phyloP scores from a whole-genome alignment of 2,113 vertebrate genomes.

The Hydrochoerus hydrochaeris region DNA sequence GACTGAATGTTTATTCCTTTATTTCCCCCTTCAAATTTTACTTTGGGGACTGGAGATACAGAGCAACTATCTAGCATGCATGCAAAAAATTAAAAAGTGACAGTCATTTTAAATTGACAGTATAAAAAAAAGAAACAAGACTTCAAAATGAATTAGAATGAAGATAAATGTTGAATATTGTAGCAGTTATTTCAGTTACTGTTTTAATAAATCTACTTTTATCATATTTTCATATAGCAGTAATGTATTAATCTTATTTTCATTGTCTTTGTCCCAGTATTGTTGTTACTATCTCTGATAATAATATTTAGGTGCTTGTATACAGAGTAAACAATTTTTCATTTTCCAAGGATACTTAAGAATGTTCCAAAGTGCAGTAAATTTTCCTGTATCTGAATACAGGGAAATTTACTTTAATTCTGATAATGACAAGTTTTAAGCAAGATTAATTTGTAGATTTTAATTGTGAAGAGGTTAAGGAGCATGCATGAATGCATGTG shows the following conservation, averaged over 20 bases:
- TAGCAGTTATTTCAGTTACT: neutral
- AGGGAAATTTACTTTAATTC: conserved; percentile 21
- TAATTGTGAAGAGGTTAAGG: neutral
- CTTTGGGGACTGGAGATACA: neutral
- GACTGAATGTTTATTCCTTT: neutral
- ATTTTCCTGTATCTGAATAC: neutral
- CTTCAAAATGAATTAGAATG: conserved; percentile 33
- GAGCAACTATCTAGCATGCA: neutral
- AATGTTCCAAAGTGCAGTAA: conserved; percentile 27
- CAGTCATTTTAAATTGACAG: neutral
- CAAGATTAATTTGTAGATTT: conserved; percentile 4
- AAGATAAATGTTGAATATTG: conserved; percentile 8
- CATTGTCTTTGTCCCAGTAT: neutral
- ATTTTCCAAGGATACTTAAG: neutral
- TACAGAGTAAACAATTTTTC: conserved; percentile 29
- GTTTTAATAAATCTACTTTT: conserved; percentile 12
- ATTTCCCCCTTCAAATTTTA: neutral
- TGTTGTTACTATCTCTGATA: conserved; percentile 21
- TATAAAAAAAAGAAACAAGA: neutral
- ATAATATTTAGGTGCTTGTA: neutral
- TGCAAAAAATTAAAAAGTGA: neutral
- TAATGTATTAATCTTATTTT: conserved; percentile 45
- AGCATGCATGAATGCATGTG: too few species aligned
- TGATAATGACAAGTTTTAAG: conserved; percentile 1
- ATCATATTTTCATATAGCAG: neutral